Evolutionary conservation across 2,113 vertebrate genomes (phyloP), one percentile per base, ranked within the genome.

Genomic region (Boleophthalmus pectinirostris): DNA sequence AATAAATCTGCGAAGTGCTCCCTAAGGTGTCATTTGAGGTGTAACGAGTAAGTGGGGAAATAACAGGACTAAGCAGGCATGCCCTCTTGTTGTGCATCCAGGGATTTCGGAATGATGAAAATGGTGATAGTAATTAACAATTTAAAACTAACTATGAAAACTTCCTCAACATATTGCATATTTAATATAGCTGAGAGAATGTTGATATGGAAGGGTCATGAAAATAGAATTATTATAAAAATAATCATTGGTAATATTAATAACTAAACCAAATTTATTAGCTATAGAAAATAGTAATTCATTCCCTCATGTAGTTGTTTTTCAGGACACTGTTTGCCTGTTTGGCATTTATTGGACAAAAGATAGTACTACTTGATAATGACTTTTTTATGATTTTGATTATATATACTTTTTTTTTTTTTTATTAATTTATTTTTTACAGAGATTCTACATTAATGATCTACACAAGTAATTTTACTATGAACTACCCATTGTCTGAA

Each of bases 1-100:
- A 46, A 66, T 21, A 66, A 70, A 72, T 77, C 25, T 64, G 63
- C 53, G 3, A 35, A 63, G 20, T 74, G 65, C 68, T 75, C 58
- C 66, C 43, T 57, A 56, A 47, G 38, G 21, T 63, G 25, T 58
- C 1, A 68, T 29, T 65, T 73, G 65, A 47, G 29, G 29, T 35
- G 56, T 70, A 58, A 83, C 61, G 68, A 74, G 64, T 54, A 43
- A 47, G 66, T 15, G 58, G 69, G 73, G 47, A 35, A 20, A 66
- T 16, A 46, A 23, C 21, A 6, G 20, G 45, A 23, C 13, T 47
- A 45, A 46, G 6, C 11, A 66, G 21, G 58, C 51, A 43, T 51
- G 15, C 67, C 46, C 43, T 24, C 45, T 66, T 46, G 23, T 47
- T 24, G 47, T 46, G 13, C 33, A 33, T 16, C 5, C 5, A 18